Conservation (phyloP, 2,888 invertebrate species). For the Ennomos fuscantarius region DNA sequence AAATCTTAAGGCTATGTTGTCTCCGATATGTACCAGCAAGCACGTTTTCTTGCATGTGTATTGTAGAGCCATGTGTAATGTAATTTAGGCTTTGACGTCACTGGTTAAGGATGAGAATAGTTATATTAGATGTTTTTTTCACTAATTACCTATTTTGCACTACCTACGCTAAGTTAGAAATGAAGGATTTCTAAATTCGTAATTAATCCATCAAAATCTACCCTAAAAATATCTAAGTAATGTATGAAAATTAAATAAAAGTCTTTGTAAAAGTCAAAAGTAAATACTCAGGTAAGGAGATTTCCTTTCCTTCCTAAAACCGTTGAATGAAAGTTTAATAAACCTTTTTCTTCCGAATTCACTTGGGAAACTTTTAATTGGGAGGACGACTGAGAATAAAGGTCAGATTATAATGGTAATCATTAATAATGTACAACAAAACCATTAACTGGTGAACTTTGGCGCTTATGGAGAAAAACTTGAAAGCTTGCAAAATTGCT, state of each 20-base stretch:
- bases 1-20: neutral
- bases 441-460: constrained; percentile 34
- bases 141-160: too few species aligned
- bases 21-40: constrained; percentile 1
- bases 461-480: constrained; percentile 9
- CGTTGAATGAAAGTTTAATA: constrained; percentile 28
- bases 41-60: constrained; percentile 14
- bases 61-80: constrained; percentile 8
- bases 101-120: too few species aligned
- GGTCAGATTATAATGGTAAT: constrained; percentile 31
- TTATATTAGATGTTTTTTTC: too few species aligned
- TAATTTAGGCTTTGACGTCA: constrained; percentile 1
- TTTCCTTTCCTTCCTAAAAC: constrained; percentile 8
- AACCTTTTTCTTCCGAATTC: constrained; percentile 30
- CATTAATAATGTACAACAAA: constrained; percentile 28
- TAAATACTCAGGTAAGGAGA: constrained; percentile 1
- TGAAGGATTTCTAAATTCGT: neutral
- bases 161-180: too few species aligned
- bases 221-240: too few species aligned
- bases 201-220: neutral
- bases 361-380: constrained; percentile 35
- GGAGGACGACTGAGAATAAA: constrained; percentile 11
- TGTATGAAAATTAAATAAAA: neutral
- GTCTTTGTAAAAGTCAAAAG: neutral
- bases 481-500: constrained; percentile 6